Conservation (phyloP, 2,113 vertebrate genomes). For the Chlorocebus sabaeus region DNA sequence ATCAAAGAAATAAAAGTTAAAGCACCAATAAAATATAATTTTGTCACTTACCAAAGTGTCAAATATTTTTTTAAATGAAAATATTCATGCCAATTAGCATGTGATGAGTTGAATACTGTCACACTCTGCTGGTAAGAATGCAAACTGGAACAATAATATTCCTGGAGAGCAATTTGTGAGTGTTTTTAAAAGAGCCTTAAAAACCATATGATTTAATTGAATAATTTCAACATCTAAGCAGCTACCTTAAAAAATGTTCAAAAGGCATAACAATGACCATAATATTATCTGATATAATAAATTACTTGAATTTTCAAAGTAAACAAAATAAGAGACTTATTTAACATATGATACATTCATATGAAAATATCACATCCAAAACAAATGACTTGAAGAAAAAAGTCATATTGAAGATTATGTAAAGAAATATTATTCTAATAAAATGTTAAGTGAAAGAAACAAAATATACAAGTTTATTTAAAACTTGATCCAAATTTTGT, state of each 20-base stretch:
- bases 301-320: neutral
- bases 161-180: neutral
- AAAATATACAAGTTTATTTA: slow-evolving; percentile 53
- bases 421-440: neutral
- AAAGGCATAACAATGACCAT: neutral
- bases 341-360: slow-evolving; percentile 15
- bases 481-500: slow-evolving; percentile 7
- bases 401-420: neutral
- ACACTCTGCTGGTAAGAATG: slow-evolving; percentile 18
- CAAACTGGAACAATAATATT: neutral
- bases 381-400: neutral
- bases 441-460: slow-evolving; percentile 10
- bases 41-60: slow-evolving; percentile 17
- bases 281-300: neutral
- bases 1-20: slow-evolving; percentile 19
- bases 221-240: slow-evolving; percentile 6
- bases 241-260: neutral
- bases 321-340: neutral
- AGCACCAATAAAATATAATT: slow-evolving; percentile 42
- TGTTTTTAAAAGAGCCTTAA: slow-evolving; percentile 22
- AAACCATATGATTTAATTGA: slow-evolving; percentile 32
- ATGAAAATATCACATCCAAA: slow-evolving; percentile 11
- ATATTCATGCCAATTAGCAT: slow-evolving; percentile 25
- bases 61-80: slow-evolving; percentile 37
- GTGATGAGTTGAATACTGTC: neutral